These are phyloP conservation scores for Heterodera filipjevi DNA, from an alignment of 2,888 invertebrate genomes.

Conservation along the genomic window DNA sequence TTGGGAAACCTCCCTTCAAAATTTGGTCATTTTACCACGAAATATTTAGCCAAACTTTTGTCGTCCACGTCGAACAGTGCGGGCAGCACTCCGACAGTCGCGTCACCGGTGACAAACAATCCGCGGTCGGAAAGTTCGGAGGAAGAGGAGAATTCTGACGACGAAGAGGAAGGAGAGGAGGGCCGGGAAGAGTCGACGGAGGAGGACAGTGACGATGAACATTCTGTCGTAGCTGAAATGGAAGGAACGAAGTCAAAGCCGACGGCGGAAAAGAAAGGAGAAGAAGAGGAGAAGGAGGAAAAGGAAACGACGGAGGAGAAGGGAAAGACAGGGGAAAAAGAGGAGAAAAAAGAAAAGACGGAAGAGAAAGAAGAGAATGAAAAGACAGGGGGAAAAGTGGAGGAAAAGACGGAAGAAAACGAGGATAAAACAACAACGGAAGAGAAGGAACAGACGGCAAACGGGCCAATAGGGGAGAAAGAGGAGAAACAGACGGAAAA, in stretches of 20 bases:
- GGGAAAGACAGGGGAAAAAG: not conserved
- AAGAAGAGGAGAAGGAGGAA: not conserved
- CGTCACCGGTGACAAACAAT: not conserved
- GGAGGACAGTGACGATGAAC: not conserved
- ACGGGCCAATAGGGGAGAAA: no score
- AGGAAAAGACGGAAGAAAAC: not conserved
- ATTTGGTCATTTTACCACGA: not conserved
- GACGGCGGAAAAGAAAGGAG: not conserved
- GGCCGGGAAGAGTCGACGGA: not conserved
- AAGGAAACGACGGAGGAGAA: not conserved
- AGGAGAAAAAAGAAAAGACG: not conserved
- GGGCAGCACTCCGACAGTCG: not conserved
- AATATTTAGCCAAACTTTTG: not conserved
- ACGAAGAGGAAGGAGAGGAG: not conserved
- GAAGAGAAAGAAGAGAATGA: not conserved
- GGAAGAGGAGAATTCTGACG: conserved; percentile 4
- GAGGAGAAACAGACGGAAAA: not conserved
- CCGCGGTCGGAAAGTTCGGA: conserved; percentile 25
- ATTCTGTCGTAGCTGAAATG: no score
- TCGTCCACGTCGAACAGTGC: not conserved
- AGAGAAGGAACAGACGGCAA: no score
- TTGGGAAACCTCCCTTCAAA: not conserved
- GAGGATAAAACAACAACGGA: not conserved
- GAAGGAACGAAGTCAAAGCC: not conserved
- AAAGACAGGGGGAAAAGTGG: no score